Base-by-base conservation (phyloP, 1,140 invertebrate species). In the Lasaia peninsularis region DNA sequence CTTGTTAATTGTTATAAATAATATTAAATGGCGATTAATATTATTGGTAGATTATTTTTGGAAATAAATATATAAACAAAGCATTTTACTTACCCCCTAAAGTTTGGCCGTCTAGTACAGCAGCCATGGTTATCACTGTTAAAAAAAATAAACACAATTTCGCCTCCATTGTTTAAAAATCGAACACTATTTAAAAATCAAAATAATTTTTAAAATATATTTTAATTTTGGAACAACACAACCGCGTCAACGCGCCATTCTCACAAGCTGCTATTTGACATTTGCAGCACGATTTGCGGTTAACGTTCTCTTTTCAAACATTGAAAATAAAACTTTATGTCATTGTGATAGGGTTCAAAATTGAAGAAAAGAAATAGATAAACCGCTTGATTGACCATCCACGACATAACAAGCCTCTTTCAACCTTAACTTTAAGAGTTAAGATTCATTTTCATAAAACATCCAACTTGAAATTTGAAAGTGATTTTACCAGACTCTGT, bases 11-110 rank as follows among this genome's bases (percentile, higher is more conserved):
- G n/a, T n/a, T n/a, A n/a, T n/a, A n/a, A n/a, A n/a, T n/a, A n/a
- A n/a, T n/a, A n/a, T n/a, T n/a, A n/a, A n/a, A n/a, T n/a, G n/a
- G n/a, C 8, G 8, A 28, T 28, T 40, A 40, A 16, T 40, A 40
- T 6, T n/a, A 40, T 12, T 40, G 0, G 8, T 40, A 16, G 1
- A 12, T 12, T 6, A 40, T 40, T 32, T 14, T 28, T 12, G 21
- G 1, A 2, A 24, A 58, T 48, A 52, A 58, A 24, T 44, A 60
- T 32, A 44, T 62, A 54, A 44, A 37, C 66, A 69, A 65, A 63
- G 37, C 74, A 74, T 81, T 79, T 81, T 74, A 79, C 78, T 81
- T 60, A 79, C 76, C 78, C 28, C 67, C 69, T 73, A 79, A 79
- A 73, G 75, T 79, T 63, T 80, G 78, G 49, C 70, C 78, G 58